phyloP scores from a whole-genome alignment of 2,113 vertebrate genomes.

The human (Homo sapiens) region DNA sequence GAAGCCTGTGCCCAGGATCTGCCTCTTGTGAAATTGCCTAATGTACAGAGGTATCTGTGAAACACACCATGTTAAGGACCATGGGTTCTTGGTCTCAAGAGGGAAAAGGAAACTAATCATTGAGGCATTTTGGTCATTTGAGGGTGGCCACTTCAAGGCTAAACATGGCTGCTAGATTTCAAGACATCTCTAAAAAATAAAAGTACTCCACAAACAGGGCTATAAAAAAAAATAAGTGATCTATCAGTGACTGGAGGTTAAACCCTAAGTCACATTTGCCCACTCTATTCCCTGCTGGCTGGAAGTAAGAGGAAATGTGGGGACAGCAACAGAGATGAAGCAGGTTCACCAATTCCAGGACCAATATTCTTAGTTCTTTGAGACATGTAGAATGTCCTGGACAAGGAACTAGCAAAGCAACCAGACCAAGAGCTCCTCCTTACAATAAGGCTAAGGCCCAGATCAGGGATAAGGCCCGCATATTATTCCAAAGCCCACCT shows the following conservation, averaged over 20 bases:
- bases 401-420: not conserved
- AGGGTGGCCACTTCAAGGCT: not conserved
- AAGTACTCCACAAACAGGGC: not conserved
- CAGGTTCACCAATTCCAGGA: not conserved
- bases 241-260: too few species aligned
- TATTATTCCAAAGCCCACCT: not conserved
- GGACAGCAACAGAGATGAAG: not conserved
- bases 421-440: not conserved
- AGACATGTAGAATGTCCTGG: not conserved
- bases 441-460: not conserved
- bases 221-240: not conserved
- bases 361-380: not conserved
- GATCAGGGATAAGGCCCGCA: not conserved
- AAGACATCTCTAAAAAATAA: not conserved
- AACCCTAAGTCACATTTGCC: too few species aligned
- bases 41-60: accelerated
- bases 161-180: not conserved
- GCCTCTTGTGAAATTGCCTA: not conserved
- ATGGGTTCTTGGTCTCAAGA: accelerated
- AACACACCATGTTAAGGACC: not conserved
- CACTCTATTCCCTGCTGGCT: not conserved
- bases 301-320: not conserved
- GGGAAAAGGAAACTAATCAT: not conserved
- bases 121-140: not conserved
- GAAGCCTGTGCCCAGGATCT: not conserved